Base-by-base conservation (phyloP, 1,140 invertebrate genomes). In the Saccostrea cuccullata region DNA sequence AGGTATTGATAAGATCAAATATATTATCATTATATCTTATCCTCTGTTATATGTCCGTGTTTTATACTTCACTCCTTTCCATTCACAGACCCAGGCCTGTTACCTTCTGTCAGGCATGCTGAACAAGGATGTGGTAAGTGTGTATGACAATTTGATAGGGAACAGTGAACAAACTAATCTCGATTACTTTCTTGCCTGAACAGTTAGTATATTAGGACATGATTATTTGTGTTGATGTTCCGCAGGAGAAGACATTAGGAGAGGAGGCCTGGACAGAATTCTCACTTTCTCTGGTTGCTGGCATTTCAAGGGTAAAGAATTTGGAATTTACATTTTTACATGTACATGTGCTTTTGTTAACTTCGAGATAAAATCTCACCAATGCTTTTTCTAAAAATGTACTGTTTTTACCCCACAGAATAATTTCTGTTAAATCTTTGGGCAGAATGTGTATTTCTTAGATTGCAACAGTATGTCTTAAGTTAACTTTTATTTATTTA, bases 101-200 rank as follows among this genome's bases (percentile, higher is more conserved):
- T 64, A 40, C 13, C 23, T 86, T 60, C 40, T 86, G 60, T 64
- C 55, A 20, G 47, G 70, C 5, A 86, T 86, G 85, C 60, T 86
- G 6, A 86, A 86, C 70, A 86, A 86, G 40, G 85, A 86, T 86
- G 85, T 86, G 58, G 85, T 86, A 55, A 23, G 85, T 86, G 36
- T n/a, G 13, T 82, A 15, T 82, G 4, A 82, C 40, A 40, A 23
- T 40, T 36, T 5, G 13, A 13, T 8, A 47, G 13, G 30, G 20
- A 82, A 30, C 30, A 82, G 6, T 20, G 58, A n/a, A 64, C 47
- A 64, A n/a, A n/a, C 17, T 6, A 8, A 15, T 64, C n/a, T 60
- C 13, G 20, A 64, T 20, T 64, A 64, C 58, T 20, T 17, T 17
- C n/a, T 60, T 60, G 8, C 13, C 13, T 64, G 58, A 20, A 20